These are phyloP conservation scores for Saccostrea glomerata DNA, from an alignment of 1,140 invertebrate genomes.

Conservation along the genomic window DNA sequence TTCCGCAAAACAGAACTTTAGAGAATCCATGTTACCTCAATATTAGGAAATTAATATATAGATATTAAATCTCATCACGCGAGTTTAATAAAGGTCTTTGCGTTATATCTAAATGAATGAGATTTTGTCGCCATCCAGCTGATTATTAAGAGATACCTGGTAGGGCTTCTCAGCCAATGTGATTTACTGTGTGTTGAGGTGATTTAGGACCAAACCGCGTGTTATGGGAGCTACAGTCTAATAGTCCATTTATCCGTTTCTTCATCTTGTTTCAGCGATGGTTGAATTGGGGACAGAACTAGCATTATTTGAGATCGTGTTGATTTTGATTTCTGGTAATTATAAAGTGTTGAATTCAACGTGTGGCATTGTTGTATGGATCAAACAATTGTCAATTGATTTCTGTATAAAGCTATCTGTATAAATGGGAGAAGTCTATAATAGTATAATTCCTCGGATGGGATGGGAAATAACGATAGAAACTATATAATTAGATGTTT, in stretches of 20 bases:
- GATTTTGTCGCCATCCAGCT: not conserved
- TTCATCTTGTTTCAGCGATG: slow-evolving; percentile 29
- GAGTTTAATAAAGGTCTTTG: not conserved
- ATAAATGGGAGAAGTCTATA: not conserved
- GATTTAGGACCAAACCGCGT: slow-evolving; percentile 20
- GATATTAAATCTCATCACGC: slow-evolving; percentile 34
- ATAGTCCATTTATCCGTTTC: slow-evolving; percentile 27
- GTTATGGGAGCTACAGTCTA: slow-evolving; percentile 7
- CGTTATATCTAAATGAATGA: not conserved
- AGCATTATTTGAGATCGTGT: not conserved
- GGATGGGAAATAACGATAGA: not conserved
- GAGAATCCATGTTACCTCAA: slow-evolving; percentile 9
- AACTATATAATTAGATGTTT: not conserved
- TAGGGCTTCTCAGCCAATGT: not conserved
- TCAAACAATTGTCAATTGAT: slow-evolving; percentile 9
- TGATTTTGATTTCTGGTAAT: slow-evolving; percentile 37
- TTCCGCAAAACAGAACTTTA: not conserved
- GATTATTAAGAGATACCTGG: slow-evolving; percentile 27
- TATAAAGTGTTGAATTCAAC: not conserved
- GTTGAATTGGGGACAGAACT: not conserved
- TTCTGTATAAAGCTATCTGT: not conserved
- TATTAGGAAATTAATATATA: slow-evolving; percentile 33
- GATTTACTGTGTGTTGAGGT: not conserved
- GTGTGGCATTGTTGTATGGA: not conserved
- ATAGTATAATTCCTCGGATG: not conserved